Evolutionary conservation across 2,888 invertebrate species (phyloP), one percentile per base, ranked within the genome.

Genomic region (Chesias legatella): DNA sequence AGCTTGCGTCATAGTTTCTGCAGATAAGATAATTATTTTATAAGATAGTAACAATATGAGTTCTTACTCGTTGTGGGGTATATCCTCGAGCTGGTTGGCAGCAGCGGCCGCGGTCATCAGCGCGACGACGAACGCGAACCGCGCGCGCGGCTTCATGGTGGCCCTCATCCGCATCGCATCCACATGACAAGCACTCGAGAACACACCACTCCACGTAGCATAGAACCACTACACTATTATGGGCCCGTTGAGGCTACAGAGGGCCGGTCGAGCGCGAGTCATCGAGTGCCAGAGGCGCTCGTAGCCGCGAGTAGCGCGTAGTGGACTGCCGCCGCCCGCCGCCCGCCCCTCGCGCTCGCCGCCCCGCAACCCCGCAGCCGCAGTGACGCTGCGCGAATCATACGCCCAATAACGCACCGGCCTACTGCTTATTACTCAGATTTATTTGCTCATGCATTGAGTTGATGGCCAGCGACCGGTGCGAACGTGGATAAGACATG

Each of bases 41-140:
- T 9, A 3, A 9, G 3, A 3, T 27, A 10, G n/a, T 13, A 24
- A 11, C 9, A 10, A 23, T 10, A 7, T 23, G 13, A 20, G 11
- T 41, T 90, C 95, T 94, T 90, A 95, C 95, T 95, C 95, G 86
- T 94, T 94, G 81, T 95, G 95, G 46, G 95, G 95, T 73, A 95
- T 95, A 79, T 95, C 95, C 90, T 95, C 95, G 70, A 95, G 94
- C 83, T 95, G 95, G 85, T 95, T 95, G 63, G 91, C 89, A 60
- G 90, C 65, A 57, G 77, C 77, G 49, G 68, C 66, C 36, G 73
- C 73, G 51, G 73, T 73, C 56, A 84, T 71, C 55, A 80, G 59
- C 55, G 74, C 67, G 61, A 78, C 50, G 53, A 81, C 68, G 60
- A 80, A 70, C 61, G 73, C 70, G 59, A 75, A 63, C 64, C 73